Evolutionary conservation across 2,888 invertebrate genomes (phyloP), one percentile per base, ranked within the genome.

Genomic region (Petrophora chlorosata): DNA sequence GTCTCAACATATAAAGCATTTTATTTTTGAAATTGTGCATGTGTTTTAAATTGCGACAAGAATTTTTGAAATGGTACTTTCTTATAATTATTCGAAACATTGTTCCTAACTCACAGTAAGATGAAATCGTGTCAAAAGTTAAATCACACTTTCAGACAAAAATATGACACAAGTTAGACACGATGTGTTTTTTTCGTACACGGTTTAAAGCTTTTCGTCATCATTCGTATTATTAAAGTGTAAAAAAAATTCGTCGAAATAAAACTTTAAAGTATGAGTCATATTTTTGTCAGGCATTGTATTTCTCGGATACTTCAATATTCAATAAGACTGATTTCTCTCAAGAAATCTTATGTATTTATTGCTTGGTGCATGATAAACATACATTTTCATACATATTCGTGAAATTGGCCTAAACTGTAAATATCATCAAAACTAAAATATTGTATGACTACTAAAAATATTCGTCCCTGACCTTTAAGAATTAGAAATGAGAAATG

Each of bases 331-430:
- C 28, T 38, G 38, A 28, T 38, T 16, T 17, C 38, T 28, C 5
- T 19, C 13, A 22, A 39, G 12, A 30, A 39, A 22, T 30, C n/a
- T 13, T 17, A 3, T n/a, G 13, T 16, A 25, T 14, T 12, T 3
- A 19, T 19, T 4, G 7, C 4, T 19, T 19, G 3, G 15, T 16
- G n/a, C 16, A 16, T 32, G 5, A 5, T 29, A 14, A 14, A n/a
- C 15, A 35, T 22, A 22, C 22, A 22, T 22, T 9, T n/a, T n/a
- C n/a, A 3, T 38, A n/a, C 2, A 7, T 7, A 9, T 26, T n/a
- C n/a, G 15, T 26, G 5, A 28, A 16, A 43, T 43, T 34, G 34
- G 34, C 33, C 42, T 34, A 43, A 43, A 34, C 3, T 41, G 41
- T 32, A 41, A 32, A 41, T 34, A 34, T 14, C 23, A 26, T 15